Conservation (phyloP, 2,113 vertebrate genomes). For the Bettongia penicillata region DNA sequence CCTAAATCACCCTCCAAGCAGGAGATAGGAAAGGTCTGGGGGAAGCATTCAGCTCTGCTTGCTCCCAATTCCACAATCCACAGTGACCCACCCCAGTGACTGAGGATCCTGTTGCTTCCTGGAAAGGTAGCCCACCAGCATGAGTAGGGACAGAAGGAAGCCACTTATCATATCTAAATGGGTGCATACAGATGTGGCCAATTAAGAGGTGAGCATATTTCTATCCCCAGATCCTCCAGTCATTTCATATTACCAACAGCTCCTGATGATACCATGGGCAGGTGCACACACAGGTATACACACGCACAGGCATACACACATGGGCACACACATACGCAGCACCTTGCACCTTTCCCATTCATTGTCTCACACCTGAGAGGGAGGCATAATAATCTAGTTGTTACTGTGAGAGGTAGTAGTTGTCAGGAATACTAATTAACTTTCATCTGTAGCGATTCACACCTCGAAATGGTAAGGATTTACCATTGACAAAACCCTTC, state of each 20-base stretch:
- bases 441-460: neutral
- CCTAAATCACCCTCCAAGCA: neutral
- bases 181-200: neutral
- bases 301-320: neutral
- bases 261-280: neutral
- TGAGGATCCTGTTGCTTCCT: neutral
- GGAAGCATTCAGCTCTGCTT: neutral
- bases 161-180: neutral
- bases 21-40: neutral
- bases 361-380: neutral
- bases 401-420: neutral
- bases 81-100: neutral
- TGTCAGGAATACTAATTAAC: neutral
- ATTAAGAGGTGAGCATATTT: neutral
- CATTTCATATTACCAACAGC: neutral
- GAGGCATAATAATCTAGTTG: neutral
- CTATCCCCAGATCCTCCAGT: neutral
- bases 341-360: neutral
- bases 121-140: neutral
- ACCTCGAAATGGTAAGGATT: neutral
- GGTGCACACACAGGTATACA: neutral
- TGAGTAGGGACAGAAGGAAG: neutral
- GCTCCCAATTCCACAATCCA: neutral
- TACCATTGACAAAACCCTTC: neutral
- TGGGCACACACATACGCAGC: neutral